Percentiles rank a stretch among this genome's conserved stretches.
Conservation (phyloP, 1,140 invertebrate species). For the Charaxes varanes region DNA sequence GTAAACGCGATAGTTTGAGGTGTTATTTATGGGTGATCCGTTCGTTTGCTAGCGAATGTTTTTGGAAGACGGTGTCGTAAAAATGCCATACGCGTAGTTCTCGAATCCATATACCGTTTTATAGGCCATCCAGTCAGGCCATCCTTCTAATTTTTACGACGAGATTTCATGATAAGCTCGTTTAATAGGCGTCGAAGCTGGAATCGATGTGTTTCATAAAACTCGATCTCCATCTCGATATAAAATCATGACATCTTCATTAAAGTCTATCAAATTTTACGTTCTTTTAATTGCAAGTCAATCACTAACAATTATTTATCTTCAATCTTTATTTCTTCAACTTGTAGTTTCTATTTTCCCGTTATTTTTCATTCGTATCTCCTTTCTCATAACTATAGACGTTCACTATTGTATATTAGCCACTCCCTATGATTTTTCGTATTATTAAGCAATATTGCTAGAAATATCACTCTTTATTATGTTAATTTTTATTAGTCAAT, state of each 20-base stretch:
- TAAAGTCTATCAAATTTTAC: too few relatives aligned
- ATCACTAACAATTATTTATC: too few relatives aligned
- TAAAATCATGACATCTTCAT: background rate
- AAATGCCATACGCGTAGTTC: slow-evolving; percentile 23
- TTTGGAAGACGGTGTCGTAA: slow-evolving; percentile 27
- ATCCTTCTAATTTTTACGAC: slow-evolving; percentile 14
- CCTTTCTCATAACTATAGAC: too few relatives aligned
- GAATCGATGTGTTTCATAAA: slow-evolving; percentile 8
- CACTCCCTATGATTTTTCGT: too few relatives aligned
- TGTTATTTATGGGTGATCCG: slow-evolving; percentile 29
- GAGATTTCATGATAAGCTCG: slow-evolving; percentile 12
- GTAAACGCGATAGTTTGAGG: slow-evolving; percentile 24
- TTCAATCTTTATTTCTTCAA: too few relatives aligned
- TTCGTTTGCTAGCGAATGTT: slow-evolving; percentile 23
- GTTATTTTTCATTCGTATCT: too few relatives aligned
- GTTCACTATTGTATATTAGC: too few relatives aligned
- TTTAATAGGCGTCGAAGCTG: slow-evolving; percentile 5
- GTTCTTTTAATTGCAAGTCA: too few relatives aligned
- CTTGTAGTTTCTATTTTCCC: too few relatives aligned
- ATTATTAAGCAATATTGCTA: too few relatives aligned
- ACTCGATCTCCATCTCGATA: background rate
- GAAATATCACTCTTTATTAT: too few relatives aligned
- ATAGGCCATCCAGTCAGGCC: slow-evolving; percentile 15
- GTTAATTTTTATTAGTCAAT: too few relatives aligned
- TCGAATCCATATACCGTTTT: slow-evolving; percentile 21